phyloP scores from a whole-genome alignment of 2,797 vertebrate genomes.

The Menidia menidia region DNA sequence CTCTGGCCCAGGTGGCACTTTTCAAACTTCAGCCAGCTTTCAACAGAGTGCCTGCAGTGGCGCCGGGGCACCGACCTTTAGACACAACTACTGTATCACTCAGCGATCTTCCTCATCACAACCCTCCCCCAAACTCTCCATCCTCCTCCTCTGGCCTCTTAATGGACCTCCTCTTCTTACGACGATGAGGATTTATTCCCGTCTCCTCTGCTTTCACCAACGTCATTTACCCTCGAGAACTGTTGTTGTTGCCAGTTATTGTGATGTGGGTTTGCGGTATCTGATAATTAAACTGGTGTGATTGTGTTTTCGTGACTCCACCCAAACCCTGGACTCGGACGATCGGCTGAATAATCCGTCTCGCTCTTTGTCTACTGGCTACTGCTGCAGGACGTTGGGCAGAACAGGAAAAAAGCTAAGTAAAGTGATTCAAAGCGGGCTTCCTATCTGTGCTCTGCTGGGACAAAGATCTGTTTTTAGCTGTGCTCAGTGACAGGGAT shows the following conservation, averaged over 20 bases:
- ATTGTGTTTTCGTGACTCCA: conserved; percentile 41
- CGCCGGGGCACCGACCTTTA: conserved; percentile 76
- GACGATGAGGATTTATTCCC: conserved; percentile 38
- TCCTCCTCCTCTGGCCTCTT: conserved; percentile 9
- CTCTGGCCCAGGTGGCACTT: conserved; percentile 67
- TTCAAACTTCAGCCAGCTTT: conserved; percentile 77
- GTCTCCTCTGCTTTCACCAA: conserved; percentile 23
- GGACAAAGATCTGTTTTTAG: conserved; percentile 60
- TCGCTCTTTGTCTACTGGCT: conserved; percentile 42
- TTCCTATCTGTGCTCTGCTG: conserved; percentile 59
- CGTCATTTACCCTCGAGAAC: conserved; percentile 41
- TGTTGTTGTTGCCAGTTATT: conserved; percentile 53
- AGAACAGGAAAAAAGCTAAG: conserved; percentile 65
- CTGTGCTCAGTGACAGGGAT: conserved; percentile 24
- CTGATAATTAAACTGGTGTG: conserved; percentile 41
- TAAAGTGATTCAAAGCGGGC: conserved; percentile 51
- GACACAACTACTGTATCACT: conserved; percentile 86
- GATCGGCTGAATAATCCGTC: conserved; percentile 30
- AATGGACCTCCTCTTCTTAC: conserved; percentile 61
- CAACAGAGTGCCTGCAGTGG: conserved; percentile 75
- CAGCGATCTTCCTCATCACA: conserved; percentile 62
- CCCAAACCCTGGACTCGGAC: conserved; percentile 14
- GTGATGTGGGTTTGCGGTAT: conserved; percentile 24
- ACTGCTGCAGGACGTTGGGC: conserved; percentile 25
- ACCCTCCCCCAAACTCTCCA: conserved; percentile 45